A percentile compares a stretch with the other conserved stretches of the same genome.
Evolutionary conservation across 2,797 vertebrate genomes (phyloP).

Genomic region (Molossus molossus): DNA sequence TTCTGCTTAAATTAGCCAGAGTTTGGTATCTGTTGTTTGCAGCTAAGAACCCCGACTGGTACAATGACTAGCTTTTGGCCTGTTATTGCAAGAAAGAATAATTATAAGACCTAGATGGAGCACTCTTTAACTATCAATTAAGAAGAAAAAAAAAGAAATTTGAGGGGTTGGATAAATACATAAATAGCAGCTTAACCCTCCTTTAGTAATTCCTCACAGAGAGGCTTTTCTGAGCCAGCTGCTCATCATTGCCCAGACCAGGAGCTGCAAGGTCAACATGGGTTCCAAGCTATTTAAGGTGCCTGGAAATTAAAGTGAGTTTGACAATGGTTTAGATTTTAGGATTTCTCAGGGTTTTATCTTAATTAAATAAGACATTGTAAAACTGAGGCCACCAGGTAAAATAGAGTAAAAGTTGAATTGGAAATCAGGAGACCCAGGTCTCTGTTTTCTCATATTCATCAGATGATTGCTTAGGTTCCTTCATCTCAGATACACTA

Average conservation of each 20-base stretch:
- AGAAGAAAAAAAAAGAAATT: neutral
- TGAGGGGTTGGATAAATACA: neutral
- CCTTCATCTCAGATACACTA: constrained; percentile 5
- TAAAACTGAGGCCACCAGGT: neutral
- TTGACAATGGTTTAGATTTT: constrained; percentile 49
- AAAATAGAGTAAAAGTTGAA: neutral
- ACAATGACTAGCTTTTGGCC: neutral
- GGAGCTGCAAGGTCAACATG: neutral
- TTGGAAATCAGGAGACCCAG: neutral
- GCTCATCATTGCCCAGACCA: neutral
- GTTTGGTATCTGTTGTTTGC: neutral
- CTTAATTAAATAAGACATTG: constrained; percentile 51
- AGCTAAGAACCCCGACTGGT: neutral
- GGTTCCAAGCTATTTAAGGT: constrained; percentile 26
- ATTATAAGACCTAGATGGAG: constrained; percentile 16
- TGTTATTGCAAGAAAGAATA: constrained; percentile 13
- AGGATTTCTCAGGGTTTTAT: constrained; percentile 49
- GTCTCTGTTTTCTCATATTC: constrained; percentile 56
- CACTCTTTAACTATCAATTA: neutral
- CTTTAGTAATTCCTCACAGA: neutral
- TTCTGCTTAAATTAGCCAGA: constrained; percentile 53
- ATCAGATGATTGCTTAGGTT: constrained; percentile 65
- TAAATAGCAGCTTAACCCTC: neutral
- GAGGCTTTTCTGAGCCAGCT: neutral
- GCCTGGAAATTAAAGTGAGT: constrained; percentile 48